Conservation (phyloP, 2,888 invertebrate species). For the Andrena minutula region DNA sequence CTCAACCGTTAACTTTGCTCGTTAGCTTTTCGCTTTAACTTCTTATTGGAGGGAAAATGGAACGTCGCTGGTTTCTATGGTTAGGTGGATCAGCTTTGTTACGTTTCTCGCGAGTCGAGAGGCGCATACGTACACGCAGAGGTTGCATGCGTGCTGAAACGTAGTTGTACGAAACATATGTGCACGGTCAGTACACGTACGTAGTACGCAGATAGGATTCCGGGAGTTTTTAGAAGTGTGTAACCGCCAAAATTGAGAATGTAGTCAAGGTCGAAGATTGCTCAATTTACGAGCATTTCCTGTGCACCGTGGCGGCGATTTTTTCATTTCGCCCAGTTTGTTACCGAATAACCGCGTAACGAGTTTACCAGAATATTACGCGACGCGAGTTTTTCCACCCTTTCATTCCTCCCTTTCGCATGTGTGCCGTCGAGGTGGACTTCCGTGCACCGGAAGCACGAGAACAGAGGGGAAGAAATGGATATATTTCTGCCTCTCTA, state of each 20-base stretch:
- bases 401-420: not conserved
- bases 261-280: slow-evolving; percentile 25
- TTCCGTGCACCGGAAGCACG: not conserved
- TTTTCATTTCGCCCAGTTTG: slow-evolving; percentile 29
- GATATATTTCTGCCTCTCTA: too few species aligned
- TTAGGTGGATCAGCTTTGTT: not conserved
- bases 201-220: not conserved
- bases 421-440: not conserved
- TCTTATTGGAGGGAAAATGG: not conserved
- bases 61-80: not conserved
- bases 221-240: slow-evolving; percentile 37
- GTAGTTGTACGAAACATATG: slow-evolving; percentile 5
- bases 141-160: not conserved
- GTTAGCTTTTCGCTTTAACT: not conserved
- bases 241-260: slow-evolving; percentile 44
- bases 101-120: not conserved
- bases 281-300: slow-evolving; percentile 1
- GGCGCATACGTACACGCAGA: not conserved
- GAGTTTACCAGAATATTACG: slow-evolving; percentile 32
- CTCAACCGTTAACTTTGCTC: not conserved
- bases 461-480: not conserved
- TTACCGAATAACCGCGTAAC: slow-evolving; percentile 40
- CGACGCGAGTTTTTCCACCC: not conserved
- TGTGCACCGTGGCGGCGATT: slow-evolving; percentile 3
- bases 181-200: not conserved